These are phyloP conservation scores for Arenaria interpres DNA, from an alignment of 2,113 vertebrate species.

Conservation along the genomic window DNA sequence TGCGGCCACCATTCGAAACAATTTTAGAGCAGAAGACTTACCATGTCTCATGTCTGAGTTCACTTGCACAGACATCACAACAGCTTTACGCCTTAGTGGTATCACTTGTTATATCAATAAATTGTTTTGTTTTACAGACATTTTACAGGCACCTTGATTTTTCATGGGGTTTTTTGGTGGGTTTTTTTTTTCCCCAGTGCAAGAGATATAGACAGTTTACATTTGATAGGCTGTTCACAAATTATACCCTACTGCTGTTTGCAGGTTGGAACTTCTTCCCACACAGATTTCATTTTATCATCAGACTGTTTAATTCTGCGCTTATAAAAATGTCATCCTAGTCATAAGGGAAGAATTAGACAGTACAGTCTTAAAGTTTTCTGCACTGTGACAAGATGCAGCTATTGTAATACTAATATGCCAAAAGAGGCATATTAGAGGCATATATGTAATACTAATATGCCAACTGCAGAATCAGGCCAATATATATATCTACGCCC, in stretches of 20 bases:
- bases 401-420: not conserved
- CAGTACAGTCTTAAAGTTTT: constrained; percentile 21
- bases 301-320: constrained; percentile 60
- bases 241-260: constrained; percentile 53
- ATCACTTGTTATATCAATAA: not conserved
- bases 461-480: not conserved
- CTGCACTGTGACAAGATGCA: constrained; percentile 17
- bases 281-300: constrained; percentile 64
- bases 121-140: not conserved
- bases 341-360: constrained; percentile 55
- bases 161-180: not conserved
- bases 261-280: constrained; percentile 64
- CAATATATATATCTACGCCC: not conserved
- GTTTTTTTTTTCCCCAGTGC: not conserved
- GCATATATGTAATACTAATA: too few relatives aligned
- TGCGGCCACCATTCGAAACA: not conserved
- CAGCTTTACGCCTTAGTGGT: not conserved
- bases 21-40: not conserved
- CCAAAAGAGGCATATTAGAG: too few relatives aligned
- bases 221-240: constrained; percentile 45
- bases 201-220: constrained; percentile 34
- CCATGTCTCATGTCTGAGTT: not conserved
- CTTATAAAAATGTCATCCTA: constrained; percentile 63
- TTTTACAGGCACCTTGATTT: constrained; percentile 4
- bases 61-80: not conserved